Conservation (phyloP, 2,797 vertebrate species). For the Dicrostonyx torquatus region DNA sequence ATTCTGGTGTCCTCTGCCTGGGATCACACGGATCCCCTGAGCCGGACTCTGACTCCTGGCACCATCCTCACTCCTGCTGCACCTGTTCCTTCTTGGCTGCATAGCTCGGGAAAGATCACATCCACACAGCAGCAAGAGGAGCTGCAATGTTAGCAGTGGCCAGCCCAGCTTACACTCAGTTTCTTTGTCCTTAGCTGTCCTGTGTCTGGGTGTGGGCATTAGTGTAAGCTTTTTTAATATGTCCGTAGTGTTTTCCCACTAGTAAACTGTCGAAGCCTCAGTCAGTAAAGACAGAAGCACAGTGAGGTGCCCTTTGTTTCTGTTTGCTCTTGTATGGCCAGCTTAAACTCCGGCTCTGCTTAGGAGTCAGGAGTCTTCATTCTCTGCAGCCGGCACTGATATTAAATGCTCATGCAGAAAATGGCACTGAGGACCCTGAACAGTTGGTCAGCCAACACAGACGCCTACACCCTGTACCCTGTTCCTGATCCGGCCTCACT, state of each 20-base stretch:
- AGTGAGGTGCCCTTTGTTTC: accelerated
- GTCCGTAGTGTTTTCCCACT: not conserved
- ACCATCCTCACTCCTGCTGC: accelerated
- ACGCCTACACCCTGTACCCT: accelerated
- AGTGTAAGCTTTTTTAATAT: accelerated
- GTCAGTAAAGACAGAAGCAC: not conserved
- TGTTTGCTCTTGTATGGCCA: not conserved
- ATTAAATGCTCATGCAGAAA: not conserved
- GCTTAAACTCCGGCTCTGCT: not conserved
- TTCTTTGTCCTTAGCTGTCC: accelerated
- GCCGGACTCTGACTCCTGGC: not conserved
- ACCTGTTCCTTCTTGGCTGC: not conserved
- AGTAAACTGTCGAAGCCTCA: not conserved
- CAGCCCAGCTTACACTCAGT: not conserved
- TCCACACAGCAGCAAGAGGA: accelerated
- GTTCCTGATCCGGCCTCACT: not conserved
- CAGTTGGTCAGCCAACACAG: accelerated
- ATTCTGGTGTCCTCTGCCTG: accelerated
- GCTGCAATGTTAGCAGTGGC: accelerated
- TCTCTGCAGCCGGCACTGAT: not conserved
- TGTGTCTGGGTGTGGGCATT: not conserved
- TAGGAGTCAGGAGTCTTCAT: not conserved
- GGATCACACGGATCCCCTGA: not conserved
- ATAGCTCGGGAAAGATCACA: accelerated
- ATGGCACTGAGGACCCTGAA: not conserved